Conservation (phyloP, 2,888 invertebrate species). For the Chrysodeixis includens region DNA sequence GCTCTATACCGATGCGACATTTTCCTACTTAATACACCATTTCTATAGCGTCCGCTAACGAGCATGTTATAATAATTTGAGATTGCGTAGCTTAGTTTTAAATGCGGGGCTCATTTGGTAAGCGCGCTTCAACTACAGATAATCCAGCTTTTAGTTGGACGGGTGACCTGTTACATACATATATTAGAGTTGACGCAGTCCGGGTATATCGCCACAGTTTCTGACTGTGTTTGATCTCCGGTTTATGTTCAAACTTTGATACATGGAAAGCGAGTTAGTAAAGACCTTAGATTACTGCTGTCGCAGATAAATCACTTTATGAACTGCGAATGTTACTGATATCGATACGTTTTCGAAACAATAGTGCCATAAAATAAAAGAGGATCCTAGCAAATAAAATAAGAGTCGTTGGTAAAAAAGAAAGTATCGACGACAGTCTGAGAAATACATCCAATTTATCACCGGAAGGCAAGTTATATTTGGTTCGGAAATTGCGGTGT, state of each 20-base stretch:
- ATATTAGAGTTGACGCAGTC: slow-evolving; percentile 47
- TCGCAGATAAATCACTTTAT: neutral
- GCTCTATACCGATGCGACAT: slow-evolving; percentile 27
- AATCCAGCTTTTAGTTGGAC: slow-evolving; percentile 55
- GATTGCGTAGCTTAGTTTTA: slow-evolving; percentile 51
- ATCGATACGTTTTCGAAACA: slow-evolving; percentile 3
- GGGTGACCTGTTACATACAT: slow-evolving; percentile 54
- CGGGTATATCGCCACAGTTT: slow-evolving; percentile 34
- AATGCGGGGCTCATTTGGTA: slow-evolving; percentile 39
- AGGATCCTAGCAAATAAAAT: neutral
- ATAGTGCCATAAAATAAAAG: slow-evolving; percentile 5
- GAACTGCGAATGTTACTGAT: neutral
- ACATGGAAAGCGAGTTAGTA: slow-evolving; percentile 41
- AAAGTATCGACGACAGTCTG: slow-evolving; percentile 20
- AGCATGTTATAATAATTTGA: slow-evolving; percentile 49
- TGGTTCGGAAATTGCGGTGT: slow-evolving; percentile 61
- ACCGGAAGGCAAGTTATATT: slow-evolving; percentile 60
- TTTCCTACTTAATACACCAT: slow-evolving; percentile 37
- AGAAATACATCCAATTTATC: slow-evolving; percentile 54
- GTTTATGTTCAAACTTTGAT: slow-evolving; percentile 52
- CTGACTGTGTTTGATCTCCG: slow-evolving; percentile 41
- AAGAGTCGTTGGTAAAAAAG: slow-evolving; percentile 11
- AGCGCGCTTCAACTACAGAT: slow-evolving; percentile 50
- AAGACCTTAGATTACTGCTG: slow-evolving; percentile 32
- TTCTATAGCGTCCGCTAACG: slow-evolving; percentile 34